These are phyloP conservation scores for Julus scanicus DNA, from an alignment of 2,888 invertebrate species.

Conservation along the genomic window DNA sequence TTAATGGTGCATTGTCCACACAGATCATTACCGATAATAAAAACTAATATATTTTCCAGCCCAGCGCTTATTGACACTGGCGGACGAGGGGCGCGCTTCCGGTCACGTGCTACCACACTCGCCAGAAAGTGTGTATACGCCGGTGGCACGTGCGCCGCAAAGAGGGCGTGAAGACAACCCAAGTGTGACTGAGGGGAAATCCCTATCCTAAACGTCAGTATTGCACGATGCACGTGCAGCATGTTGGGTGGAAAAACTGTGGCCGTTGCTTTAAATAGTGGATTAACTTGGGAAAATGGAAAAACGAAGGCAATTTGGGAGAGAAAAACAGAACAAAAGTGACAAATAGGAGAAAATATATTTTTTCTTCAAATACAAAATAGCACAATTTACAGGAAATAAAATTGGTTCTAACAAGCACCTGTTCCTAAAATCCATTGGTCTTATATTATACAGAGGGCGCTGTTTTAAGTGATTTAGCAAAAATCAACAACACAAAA, in stretches of 20 bases:
- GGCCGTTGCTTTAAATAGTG: neutral
- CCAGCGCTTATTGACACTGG: neutral
- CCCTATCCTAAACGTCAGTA: neutral
- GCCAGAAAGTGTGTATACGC: neutral
- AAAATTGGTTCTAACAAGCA: no score
- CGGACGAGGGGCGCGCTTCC: neutral
- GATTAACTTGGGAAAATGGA: no score
- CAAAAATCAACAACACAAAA: no score
- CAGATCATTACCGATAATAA: neutral
- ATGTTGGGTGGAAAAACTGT: neutral
- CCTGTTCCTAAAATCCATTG: no score
- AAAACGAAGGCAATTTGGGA: no score
- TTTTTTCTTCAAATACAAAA: no score
- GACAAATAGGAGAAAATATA: no score
- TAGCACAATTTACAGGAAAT: no score
- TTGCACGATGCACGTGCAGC: neutral
- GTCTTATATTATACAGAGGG: no score
- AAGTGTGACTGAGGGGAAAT: neutral
- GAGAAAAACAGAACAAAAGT: no score
- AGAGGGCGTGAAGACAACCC: neutral
- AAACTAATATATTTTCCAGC: neutral
- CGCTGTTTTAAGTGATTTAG: no score
- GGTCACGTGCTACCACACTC: neutral
- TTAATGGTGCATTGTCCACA: neutral
- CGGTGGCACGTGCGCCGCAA: neutral